These are phyloP conservation scores for Propithecus deckenii DNA, from an alignment of 2,797 vertebrate species.

Conservation along the genomic window DNA sequence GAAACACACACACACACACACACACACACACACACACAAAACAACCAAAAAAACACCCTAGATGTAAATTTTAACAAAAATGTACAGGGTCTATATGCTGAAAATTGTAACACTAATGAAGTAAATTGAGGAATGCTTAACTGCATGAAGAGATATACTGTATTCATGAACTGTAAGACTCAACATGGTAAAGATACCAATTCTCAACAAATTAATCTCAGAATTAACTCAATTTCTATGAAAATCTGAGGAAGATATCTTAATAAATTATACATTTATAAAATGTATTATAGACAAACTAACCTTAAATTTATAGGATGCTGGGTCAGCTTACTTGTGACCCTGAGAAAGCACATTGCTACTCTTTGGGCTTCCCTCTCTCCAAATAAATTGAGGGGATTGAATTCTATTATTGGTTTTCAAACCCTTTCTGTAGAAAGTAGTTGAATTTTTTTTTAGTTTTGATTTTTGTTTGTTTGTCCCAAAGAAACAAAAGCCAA, in stretches of 20 bases:
- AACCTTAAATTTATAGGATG: not conserved
- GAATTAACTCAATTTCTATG: not conserved
- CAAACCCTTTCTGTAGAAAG: too few relatives aligned
- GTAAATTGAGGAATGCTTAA: not conserved
- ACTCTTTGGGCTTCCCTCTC: too few relatives aligned
- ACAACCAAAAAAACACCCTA: not conserved
- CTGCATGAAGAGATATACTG: not conserved
- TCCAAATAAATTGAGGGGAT: too few relatives aligned
- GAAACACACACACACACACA: too few relatives aligned
- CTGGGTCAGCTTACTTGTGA: too few relatives aligned
- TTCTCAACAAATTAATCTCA: not conserved
- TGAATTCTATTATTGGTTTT: too few relatives aligned
- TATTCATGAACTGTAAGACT: not conserved
- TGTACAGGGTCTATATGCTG: not conserved
- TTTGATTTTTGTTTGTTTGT: too few relatives aligned
- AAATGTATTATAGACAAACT: not conserved
- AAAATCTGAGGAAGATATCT: not conserved
- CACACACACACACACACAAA: too few relatives aligned
- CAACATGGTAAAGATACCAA: not conserved
- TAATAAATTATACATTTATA: not conserved
- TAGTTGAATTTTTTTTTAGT: too few relatives aligned
- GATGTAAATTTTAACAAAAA: not conserved
- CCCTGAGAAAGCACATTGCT: too few relatives aligned
- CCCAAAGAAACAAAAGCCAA: too few relatives aligned
- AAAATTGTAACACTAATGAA: not conserved